Conservation (phyloP, 2,113 vertebrate species). For the Bothrops jararaca region DNA sequence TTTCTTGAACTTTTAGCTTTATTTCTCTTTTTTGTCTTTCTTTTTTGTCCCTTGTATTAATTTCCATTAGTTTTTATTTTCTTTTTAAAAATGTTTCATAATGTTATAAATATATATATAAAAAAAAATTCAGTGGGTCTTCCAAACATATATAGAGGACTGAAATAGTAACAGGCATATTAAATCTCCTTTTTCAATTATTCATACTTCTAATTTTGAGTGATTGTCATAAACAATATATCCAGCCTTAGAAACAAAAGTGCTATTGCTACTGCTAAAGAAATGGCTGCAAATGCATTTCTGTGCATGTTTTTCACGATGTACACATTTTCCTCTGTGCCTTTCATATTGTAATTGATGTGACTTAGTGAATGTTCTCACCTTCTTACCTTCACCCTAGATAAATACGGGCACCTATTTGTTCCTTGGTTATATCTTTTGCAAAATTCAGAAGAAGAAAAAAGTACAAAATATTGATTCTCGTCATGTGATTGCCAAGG, state of each 20-base stretch:
- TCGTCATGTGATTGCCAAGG: neutral
- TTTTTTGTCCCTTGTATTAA: neutral
- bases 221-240: neutral
- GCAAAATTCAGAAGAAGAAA: neutral
- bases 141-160: neutral
- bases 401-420: neutral
- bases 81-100: neutral
- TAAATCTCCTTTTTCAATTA: neutral
- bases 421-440: neutral
- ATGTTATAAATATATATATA: neutral
- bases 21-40: neutral
- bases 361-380: neutral
- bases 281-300: too few species aligned
- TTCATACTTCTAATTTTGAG: neutral
- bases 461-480: neutral
- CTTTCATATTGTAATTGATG: neutral
- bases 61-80: neutral
- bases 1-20: neutral
- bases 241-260: neutral
- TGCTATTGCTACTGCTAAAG: too few species aligned
- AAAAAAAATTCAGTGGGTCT: neutral
- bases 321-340: neutral
- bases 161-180: too few species aligned
- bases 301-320: neutral
- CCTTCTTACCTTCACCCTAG: neutral